A percentile compares a stretch with the other conserved stretches of the same genome.
These are phyloP conservation scores for Tragulus kanchil DNA, from an alignment of 2,113 vertebrate genomes.

Conservation along the genomic window DNA sequence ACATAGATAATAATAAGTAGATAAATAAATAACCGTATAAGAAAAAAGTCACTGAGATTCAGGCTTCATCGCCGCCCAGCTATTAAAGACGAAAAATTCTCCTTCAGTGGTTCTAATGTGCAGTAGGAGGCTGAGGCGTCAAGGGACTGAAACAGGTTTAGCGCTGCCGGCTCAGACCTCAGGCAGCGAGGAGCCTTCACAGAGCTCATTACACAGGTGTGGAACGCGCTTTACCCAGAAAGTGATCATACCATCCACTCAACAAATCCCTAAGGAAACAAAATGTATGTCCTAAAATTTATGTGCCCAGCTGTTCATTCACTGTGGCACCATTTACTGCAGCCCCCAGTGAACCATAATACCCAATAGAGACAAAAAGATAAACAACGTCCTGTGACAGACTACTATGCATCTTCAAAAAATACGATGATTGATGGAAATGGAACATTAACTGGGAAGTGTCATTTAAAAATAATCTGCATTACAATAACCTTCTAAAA, in stretches of 20 bases:
- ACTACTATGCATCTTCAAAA: neutral
- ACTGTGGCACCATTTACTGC: neutral
- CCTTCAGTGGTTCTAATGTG: neutral
- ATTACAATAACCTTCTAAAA: neutral
- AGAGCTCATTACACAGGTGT: neutral
- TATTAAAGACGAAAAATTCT: neutral
- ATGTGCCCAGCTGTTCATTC: too few relatives aligned
- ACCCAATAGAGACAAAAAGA: neutral
- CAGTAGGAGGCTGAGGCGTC: neutral
- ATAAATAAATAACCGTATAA: neutral
- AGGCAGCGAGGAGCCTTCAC: too few relatives aligned
- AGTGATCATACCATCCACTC: neutral
- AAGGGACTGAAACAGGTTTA: neutral
- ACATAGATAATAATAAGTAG: neutral
- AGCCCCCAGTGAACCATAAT: neutral
- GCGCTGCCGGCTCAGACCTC: too few relatives aligned
- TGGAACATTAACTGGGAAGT: neutral
- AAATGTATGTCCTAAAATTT: neutral
- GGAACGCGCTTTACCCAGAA: rapidly evolving
- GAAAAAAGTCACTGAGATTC: neutral
- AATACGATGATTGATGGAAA: neutral
- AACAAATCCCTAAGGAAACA: neutral
- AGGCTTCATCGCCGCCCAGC: neutral
- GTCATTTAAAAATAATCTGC: neutral
- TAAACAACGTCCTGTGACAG: neutral